Base-by-base conservation (phyloP, 2,888 invertebrate genomes). In the Apantesis nais region DNA sequence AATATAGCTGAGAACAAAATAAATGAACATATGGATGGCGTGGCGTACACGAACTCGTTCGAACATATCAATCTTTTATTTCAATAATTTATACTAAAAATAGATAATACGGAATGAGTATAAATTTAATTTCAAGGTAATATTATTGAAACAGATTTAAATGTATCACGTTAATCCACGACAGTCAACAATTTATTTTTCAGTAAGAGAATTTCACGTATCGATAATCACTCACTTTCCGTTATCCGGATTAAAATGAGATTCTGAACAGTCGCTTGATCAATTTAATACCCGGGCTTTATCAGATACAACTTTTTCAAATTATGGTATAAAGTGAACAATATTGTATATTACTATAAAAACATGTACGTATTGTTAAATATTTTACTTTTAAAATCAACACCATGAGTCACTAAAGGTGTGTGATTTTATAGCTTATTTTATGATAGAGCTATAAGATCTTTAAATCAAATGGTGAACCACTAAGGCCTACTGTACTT, bases 231-330 rank as follows among this genome's bases (percentile, higher is more conserved):
- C 25, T 41, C 66, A 60, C 60, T 66, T 41, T 41, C 31, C 58
- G 55, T 66, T 31, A 66, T 66, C 60, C 66, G 66, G 66, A 60
- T 66, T 66, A 29, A 66, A 66, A 41, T 39, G 66, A 65, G 65
- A 52, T 67, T 60, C n/a, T 12, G 16, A n/a, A 60, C 29, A 41
- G 39, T 60, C 58, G 29, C 41, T 41, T 29, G 22, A 25, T 67
- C n/a, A 61, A 67, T 34, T 11, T 22, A 61, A 61, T 67, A 67
- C 44, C 31, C 29, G 16, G 58, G 48, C 7, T 61, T 62, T 22
- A 37, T 66, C 58, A 11, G 29, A 41, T 44, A 44, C 12, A 9
- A 19, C 14, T 16, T 29, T 58, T 58, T 29, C 29, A 14, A 29
- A 58, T 58, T 4, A 16, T 8, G 58, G 29, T 58, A 8, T 16